Conservation (phyloP, 1,140 invertebrate genomes). For the Sarcophaga peregrina region DNA sequence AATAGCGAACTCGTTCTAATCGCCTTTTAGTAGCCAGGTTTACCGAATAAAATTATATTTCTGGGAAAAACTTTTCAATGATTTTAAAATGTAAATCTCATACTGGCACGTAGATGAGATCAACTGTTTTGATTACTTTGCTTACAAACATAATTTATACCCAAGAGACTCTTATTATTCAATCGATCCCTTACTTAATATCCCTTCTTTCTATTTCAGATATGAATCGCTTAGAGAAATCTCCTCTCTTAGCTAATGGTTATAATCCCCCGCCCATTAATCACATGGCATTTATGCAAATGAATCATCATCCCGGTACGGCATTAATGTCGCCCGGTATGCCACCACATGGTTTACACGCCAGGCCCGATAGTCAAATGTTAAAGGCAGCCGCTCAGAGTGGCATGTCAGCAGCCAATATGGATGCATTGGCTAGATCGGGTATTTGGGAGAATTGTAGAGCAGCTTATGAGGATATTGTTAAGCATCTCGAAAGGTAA, state of each 20-base stretch:
- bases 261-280: constrained; percentile 94
- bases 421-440: constrained; percentile 88
- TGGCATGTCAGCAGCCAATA: constrained; percentile 75
- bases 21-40: too few relatives aligned
- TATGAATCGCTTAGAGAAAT: constrained; percentile 89
- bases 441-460: constrained; percentile 94
- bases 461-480: constrained; percentile 91
- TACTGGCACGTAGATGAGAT: too few relatives aligned
- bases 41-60: too few relatives aligned
- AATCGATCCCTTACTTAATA: neutral
- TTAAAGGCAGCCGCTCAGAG: constrained; percentile 77
- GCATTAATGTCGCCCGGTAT: constrained; percentile 89
- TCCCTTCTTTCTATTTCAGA: constrained; percentile 67
- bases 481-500: constrained; percentile 92
- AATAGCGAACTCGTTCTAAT: too few relatives aligned
- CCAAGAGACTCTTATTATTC: too few relatives aligned
- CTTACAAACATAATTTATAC: too few relatives aligned
- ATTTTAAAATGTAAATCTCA: too few relatives aligned
- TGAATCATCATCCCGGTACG: constrained; percentile 78
- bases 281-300: constrained; percentile 90
- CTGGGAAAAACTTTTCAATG: too few relatives aligned
- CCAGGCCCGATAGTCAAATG: constrained; percentile 77
- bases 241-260: constrained; percentile 89
- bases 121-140: too few relatives aligned
- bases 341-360: constrained; percentile 79